Evolutionary conservation across 2,113 vertebrate genomes (phyloP), one percentile per base, ranked within the genome.

Genomic region (Crotalus viridis): DNA sequence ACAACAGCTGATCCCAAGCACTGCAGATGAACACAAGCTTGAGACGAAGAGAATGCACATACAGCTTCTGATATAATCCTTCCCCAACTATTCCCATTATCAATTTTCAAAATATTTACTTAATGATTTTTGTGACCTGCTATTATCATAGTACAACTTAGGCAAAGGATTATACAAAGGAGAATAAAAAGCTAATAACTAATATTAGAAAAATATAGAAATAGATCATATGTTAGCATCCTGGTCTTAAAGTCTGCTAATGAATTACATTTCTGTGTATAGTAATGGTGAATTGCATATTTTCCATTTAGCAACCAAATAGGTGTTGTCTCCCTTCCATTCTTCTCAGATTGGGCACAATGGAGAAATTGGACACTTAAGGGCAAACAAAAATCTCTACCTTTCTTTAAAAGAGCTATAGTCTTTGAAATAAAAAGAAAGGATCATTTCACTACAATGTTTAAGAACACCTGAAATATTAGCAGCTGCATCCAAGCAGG

Each of bases 401-500:
- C 46, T 39, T 86, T 81, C 33, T 81, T 81, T 21, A 81, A 81
- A 81, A 81, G 56, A 86, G 22, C 89, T 33, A 39, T 87, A 1
- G 22, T 51, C 92, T 56, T 88, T 88, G 26, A 95, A 90, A n/a
- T 94, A 93, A 88, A 88, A 91, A 92, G 0, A 0, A 94, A 48
- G 7, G 57, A 74, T 87, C n/a, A 21, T 86, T 89, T 90, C 43
- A 93, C 12, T 90, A 91, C 12, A 24, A 13, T 52, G 26, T 92
- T 51, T 88, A 9, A 92, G 89, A 92, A 90, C 93, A 95, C 93
- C 59, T 64, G 89, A 97, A 93, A 74, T 95, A 94, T 81, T 90
- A 64, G 91, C 21, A 92, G 92, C 92, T 93, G 95, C 96, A 87
- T 92, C 95, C 89, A 94, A 5, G 7, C 93, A 97, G 96, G 97